Evolutionary conservation across 1,140 invertebrate genomes (phyloP), one percentile per base, ranked within the genome.

Genomic region (Drosophila rhopaloa): DNA sequence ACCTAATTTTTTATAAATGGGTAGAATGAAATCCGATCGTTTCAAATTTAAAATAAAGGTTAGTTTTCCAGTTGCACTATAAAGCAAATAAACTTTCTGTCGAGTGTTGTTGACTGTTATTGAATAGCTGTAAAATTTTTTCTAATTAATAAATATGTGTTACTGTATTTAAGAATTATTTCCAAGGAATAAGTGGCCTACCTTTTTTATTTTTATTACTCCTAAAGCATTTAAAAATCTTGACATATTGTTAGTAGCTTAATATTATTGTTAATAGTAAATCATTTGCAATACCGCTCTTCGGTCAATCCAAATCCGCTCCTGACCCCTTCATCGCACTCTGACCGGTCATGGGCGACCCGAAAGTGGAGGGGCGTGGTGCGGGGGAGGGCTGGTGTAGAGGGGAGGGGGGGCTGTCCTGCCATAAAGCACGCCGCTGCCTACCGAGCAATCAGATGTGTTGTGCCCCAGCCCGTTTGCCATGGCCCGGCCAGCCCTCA

Each of bases 361-460:
- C 55, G 50, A 44, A 40, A 48, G 29, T 6, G 51, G 27, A n/a
- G 66, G 51, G 67, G 65, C 51, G n/a, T 32, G 16, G 32, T 44
- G 65, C 10, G 65, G 43, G 27, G 53, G 35, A 41, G 37, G 29
- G 37, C 14, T 19, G 41, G 27, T 32, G 61, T 61, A 16, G 16
- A 51, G 32, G 16, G 37, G 27, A 24, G 32, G 65, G 32, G 65
- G 67, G 67, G 61, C 35, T 62, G 58, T 63, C 50, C 59, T 54
- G 57, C 74, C 75, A 83, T 84, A 83, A 84, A 83, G 81, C 81
- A 79, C 60, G 55, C 74, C 56, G 62, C 77, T 72, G 70, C 85
- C 76, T 74, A 79, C 76, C 59, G 83, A 61, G 77, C 81, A 84
- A 85, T 85, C 81, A 81, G 81, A 84, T 84, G 80, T 80, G 60